Evolutionary conservation across 2,888 invertebrate species (phyloP).

Genomic region (Chrysolina americana): DNA sequence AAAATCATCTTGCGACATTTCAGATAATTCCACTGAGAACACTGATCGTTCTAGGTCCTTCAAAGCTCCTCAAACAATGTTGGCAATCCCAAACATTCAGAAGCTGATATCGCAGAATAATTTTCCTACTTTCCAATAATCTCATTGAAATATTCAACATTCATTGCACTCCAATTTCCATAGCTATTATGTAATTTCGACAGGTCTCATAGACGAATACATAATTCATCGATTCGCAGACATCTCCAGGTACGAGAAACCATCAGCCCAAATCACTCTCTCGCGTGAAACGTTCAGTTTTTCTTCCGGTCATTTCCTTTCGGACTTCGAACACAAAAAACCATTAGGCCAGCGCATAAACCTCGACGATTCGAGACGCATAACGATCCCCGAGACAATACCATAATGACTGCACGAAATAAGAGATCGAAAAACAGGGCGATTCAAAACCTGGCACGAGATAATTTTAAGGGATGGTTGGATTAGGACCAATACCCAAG

Average conservation of each 20-base stretch:
- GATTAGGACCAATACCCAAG: neutral
- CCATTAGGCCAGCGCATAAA: conserved; percentile 15
- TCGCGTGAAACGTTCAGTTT: neutral
- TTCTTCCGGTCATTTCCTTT: conserved; percentile 6
- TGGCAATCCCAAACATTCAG: too few relatives aligned
- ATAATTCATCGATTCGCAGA: neutral
- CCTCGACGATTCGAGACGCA: neutral
- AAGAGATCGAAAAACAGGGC: neutral
- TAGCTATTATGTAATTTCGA: too few relatives aligned
- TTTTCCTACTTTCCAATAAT: too few relatives aligned
- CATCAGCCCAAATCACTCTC: neutral
- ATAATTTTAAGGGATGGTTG: neutral
- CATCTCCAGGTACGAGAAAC: neutral
- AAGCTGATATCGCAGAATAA: too few relatives aligned
- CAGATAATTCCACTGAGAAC: too few relatives aligned
- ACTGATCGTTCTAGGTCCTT: too few relatives aligned
- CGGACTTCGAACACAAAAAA: neutral
- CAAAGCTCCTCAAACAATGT: too few relatives aligned
- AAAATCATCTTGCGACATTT: too few relatives aligned
- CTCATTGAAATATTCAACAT: too few relatives aligned
- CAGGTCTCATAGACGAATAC: too few relatives aligned
- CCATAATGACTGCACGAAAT: conserved; percentile 19
- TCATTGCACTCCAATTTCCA: too few relatives aligned
- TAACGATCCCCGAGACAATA: conserved; percentile 8
- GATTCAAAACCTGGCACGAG: neutral